phyloP scores from a whole-genome alignment of 2,113 vertebrate species.

The Actenoides hombroni region DNA sequence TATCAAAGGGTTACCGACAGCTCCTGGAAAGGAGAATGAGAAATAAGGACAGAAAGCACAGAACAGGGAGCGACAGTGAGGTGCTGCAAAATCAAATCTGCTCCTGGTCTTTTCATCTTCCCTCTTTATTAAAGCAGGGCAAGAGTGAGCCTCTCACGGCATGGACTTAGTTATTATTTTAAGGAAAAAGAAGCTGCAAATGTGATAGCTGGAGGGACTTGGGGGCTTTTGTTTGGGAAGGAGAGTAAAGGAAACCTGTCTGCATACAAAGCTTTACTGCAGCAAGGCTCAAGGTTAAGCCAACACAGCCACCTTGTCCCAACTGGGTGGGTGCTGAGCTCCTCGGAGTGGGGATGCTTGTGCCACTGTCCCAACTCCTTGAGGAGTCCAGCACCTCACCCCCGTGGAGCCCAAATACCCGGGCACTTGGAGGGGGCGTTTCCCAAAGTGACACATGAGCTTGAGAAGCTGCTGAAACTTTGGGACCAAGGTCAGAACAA shows the following conservation, averaged over 20 bases:
- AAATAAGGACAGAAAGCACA: neutral
- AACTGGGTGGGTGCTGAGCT: neutral
- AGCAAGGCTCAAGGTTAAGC: neutral
- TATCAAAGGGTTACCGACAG: neutral
- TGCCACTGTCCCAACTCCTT: neutral
- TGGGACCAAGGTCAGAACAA: neutral
- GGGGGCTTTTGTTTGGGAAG: neutral
- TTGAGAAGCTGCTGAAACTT: neutral
- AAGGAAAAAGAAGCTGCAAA: neutral
- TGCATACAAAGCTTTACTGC: accelerated
- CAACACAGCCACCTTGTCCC: neutral
- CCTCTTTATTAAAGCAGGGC: neutral
- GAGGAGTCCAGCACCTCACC: neutral
- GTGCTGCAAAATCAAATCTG: neutral
- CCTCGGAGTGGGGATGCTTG: accelerated
- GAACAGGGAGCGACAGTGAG: neutral
- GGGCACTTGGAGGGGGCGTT: neutral
- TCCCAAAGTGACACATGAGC: neutral
- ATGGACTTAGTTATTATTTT: neutral
- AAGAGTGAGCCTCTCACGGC: accelerated
- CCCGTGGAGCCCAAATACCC: accelerated
- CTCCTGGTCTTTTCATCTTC: neutral
- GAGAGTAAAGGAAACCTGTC: neutral
- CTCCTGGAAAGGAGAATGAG: neutral
- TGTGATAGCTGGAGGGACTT: neutral